These are phyloP conservation scores for Drosophila insularis DNA, from an alignment of 1,140 invertebrate genomes.

Conservation along the genomic window DNA sequence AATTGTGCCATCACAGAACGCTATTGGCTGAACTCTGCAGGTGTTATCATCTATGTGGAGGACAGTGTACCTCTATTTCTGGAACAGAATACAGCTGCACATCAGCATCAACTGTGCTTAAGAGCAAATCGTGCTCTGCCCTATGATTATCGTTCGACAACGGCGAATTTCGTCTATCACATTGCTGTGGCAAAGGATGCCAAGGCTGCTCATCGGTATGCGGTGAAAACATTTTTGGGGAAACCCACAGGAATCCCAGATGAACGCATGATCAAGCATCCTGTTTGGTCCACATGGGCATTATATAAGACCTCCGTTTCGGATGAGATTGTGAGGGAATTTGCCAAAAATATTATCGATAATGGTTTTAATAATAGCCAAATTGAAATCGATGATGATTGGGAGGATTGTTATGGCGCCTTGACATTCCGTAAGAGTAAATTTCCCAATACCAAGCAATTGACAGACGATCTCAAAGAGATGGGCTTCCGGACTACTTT, in stretches of 20 bases:
- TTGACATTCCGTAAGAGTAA: conserved; percentile 87
- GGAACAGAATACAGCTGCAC: conserved; percentile 85
- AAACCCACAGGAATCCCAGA: conserved; percentile 88
- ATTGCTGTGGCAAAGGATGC: conserved; percentile 85
- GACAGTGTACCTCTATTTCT: conserved; percentile 87
- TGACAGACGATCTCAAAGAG: conserved; percentile 85
- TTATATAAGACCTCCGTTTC: conserved; percentile 86
- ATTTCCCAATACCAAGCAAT: conserved; percentile 88
- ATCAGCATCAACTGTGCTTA: conserved; percentile 85
- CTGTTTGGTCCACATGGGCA: conserved; percentile 97
- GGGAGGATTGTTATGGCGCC: conserved; percentile 95
- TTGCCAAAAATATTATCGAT: conserved; percentile 87
- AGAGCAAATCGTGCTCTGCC: conserved; percentile 84
- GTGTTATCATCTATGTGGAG: conserved; percentile 86
- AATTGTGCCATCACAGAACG: conserved; percentile 88
- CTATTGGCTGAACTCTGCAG: conserved; percentile 90
- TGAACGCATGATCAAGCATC: conserved; percentile 87
- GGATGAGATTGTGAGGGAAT: conserved; percentile 87
- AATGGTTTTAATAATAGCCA: conserved; percentile 90
- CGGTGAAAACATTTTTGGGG: conserved; percentile 84
- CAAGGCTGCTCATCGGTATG: conserved; percentile 85
- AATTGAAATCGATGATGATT: conserved; percentile 95
- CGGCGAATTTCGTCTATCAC: conserved; percentile 84
- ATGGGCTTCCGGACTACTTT: conserved; percentile 89
- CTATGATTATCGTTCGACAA: conserved; percentile 81